Evolutionary conservation across 2,797 vertebrate species (phyloP).

Genomic region (Acanthis flammea): DNA sequence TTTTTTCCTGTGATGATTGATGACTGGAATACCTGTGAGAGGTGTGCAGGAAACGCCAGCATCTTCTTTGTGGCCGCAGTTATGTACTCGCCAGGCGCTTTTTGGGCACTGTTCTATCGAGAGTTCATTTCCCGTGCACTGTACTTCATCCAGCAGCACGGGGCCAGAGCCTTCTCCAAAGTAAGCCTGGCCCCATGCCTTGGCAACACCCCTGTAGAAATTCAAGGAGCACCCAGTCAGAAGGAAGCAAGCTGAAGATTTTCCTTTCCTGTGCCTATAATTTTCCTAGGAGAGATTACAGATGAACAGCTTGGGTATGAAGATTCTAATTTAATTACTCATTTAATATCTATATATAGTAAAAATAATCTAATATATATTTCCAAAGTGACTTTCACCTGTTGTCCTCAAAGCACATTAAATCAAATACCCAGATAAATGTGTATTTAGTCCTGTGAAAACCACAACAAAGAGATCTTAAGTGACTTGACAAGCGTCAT

Average conservation of each 20-base stretch:
- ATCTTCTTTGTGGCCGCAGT: slow-evolving; percentile 93
- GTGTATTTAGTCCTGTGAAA: neutral
- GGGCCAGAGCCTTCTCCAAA: slow-evolving; percentile 89
- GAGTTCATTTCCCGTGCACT: slow-evolving; percentile 93
- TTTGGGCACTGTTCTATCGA: slow-evolving; percentile 92
- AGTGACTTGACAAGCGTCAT: neutral
- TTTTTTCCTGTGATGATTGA: neutral
- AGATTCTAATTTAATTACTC: neutral
- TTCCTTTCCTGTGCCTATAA: neutral
- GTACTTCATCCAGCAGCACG: slow-evolving; percentile 89
- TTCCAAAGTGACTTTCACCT: neutral
- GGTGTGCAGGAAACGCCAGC: slow-evolving; percentile 92
- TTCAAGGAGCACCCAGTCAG: neutral
- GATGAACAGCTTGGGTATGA: neutral
- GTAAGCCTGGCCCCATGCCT: slow-evolving; percentile 86
- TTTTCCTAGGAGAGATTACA: neutral
- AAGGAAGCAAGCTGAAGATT: neutral
- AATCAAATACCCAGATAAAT: neutral
- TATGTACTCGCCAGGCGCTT: slow-evolving; percentile 89
- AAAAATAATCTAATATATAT: neutral
- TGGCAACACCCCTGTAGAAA: slow-evolving; percentile 83
- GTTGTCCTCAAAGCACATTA: neutral
- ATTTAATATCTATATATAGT: neutral
- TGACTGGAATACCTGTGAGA: slow-evolving; percentile 79
- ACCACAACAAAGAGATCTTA: neutral